Base-by-base conservation (phyloP, 2,113 vertebrate genomes). In the Mirza zaza region DNA sequence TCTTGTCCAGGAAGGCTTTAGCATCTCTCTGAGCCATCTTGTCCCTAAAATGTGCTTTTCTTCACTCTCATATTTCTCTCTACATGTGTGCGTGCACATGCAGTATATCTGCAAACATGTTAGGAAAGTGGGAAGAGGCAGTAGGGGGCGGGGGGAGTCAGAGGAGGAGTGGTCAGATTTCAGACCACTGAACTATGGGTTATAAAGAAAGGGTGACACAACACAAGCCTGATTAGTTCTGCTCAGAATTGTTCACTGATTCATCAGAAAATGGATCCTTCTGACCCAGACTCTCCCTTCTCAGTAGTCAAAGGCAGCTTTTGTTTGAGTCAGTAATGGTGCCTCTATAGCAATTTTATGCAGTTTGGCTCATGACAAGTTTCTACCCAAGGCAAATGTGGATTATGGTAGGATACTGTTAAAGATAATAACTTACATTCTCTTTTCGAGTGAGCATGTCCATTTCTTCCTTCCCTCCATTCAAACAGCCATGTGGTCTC, bases 241-340 rank as follows among this genome's bases (percentile, higher is more conserved):
- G 12, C 80, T 96, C 86, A 52, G 71, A 71, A 70, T 23, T 21
- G 4, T 36, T 77, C 55, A 88, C 91, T 48, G 94, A 91, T 82
- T 97, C 91, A 57, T 79, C 88, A 95, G 81, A 84, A 97, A 89
- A 95, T 27, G 14, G 55, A 93, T 92, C 85, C 95, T 96, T 84
- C 81, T 76, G 76, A 79, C 23, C 76, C 82, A 93, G 68, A 77
- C 92, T 80, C 36, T 86, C 68, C 32, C 45, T 70, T 93, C 68
- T 94, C 75, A 15, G 2, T 15, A 25, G 82, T 88, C 91, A 90
- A 88, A 96, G 67, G 77, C 73, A 45, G 94, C 73, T 93, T 93
- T 97, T 77, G 82, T 89, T 42, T 50, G 61, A 85, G 21, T 13
- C 59, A 15, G 21, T 55, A 27, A 87, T 8, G 45, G 57, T 87